Evolutionary conservation across 2,113 vertebrate genomes (phyloP), one percentile per base, ranked within the genome.

Genomic region (Chascanopsetta lugubris): DNA sequence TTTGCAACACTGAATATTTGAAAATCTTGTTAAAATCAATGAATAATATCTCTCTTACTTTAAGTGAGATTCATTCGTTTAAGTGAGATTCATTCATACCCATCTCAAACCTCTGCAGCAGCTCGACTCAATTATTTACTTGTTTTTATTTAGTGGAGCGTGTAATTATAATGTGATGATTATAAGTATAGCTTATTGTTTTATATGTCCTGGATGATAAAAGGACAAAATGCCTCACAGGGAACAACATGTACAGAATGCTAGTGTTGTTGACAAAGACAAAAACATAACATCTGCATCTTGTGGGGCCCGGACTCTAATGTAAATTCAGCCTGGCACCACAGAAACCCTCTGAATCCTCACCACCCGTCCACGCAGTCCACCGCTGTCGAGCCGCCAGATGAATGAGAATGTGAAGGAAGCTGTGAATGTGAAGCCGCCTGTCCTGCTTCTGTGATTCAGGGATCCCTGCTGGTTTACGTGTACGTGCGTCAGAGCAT

Each of bases 401-500:
- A 48, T 82, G 34, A 72, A 75, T 49, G 6, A 6, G 29, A 48
- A 72, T 56, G 56, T 78, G 61, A 64, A 24, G 49, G 64, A 69
- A 77, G 21, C 20, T 60, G 50, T 42, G 71, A 24, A 22, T 61
- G 58, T 61, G 26, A 77, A 69, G 22, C 56, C 64, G 11, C 70
- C 49, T n/a, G n/a, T n/a, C 82, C 29, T 89, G 68, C n/a, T 81
- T 68, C 25, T 83, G 24, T 58, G 15, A 70, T 67, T 77, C 73
- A 94, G 91, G 87, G 84, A 45, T 45, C 77, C 25, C 94, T 90
- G 0, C 84, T 97, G 61, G 89, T 97, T 36, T 93, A 96, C 61
- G 91, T 98, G 17, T 91, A 93, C 1, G 76, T 91, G 8, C 94
- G 85, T 75, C 95, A 93, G 66, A 95, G 94, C 6, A 53, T 22